Conservation (phyloP, 2,113 vertebrate species). For the Tautogolabrus adspersus region DNA sequence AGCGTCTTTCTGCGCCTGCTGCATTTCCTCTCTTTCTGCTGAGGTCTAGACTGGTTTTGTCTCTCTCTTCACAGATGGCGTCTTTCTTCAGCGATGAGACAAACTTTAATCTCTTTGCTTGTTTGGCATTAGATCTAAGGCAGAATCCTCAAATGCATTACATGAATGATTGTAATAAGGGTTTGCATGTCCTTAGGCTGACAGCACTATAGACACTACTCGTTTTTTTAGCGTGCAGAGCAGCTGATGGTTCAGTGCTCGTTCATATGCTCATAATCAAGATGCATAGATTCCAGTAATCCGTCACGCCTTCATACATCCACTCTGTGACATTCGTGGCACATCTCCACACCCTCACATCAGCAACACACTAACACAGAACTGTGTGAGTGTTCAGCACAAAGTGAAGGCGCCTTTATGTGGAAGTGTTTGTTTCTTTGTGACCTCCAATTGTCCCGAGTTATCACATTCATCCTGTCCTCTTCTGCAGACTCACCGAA, state of each 20-base stretch:
- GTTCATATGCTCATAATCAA: neutral
- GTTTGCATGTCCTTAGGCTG: neutral
- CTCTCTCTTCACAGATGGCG: slow-evolving; percentile 4
- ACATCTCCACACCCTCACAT: slow-evolving; percentile 45
- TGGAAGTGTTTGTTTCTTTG: neutral
- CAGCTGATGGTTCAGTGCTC: neutral
- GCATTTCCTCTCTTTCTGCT: slow-evolving; percentile 74
- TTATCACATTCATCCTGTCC: neutral
- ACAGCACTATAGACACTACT: neutral
- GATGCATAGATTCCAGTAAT: slow-evolving; percentile 35
- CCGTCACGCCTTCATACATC: slow-evolving; percentile 45
- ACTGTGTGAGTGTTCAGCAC: too few relatives aligned
- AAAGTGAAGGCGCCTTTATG: slow-evolving; percentile 17
- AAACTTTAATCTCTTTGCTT: neutral
- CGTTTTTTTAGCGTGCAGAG: neutral
- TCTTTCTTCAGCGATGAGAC: neutral
- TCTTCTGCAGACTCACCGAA: neutral
- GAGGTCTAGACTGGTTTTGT: slow-evolving; percentile 58
- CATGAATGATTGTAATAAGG: neutral
- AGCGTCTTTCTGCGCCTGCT: slow-evolving; percentile 51
- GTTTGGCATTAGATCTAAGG: neutral
- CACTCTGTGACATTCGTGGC: slow-evolving; percentile 35
- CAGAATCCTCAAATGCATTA: neutral
- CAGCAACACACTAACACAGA: slow-evolving; percentile 1
- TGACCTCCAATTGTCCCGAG: slow-evolving; percentile 5